phyloP scores from a whole-genome alignment of 1,140 invertebrate genomes.

The Zaprionus taronus region DNA sequence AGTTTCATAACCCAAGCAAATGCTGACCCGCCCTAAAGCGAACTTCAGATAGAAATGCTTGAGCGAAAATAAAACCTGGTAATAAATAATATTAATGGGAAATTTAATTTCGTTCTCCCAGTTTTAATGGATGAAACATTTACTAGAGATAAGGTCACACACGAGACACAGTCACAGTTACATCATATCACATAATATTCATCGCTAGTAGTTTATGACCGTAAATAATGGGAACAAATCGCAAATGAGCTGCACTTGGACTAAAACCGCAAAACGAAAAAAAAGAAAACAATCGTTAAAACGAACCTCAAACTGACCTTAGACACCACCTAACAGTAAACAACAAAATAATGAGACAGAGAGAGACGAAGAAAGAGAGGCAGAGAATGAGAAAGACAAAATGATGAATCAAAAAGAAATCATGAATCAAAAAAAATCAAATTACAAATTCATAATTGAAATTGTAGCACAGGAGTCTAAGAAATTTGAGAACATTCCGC shows the following conservation, averaged over 20 bases:
- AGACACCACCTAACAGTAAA: constrained; percentile 60
- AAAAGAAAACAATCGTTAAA: constrained; percentile 32
- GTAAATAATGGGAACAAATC: constrained; percentile 66
- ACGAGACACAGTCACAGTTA: constrained; percentile 2
- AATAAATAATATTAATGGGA: constrained; percentile 7
- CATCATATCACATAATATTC: constrained; percentile 31
- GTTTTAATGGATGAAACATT: background rate
- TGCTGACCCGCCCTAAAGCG: constrained; percentile 1
- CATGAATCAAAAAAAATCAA: background rate
- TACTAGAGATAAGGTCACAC: constrained; percentile 1
- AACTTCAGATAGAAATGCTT: background rate
- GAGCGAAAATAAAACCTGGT: background rate
- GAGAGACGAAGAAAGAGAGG: constrained; percentile 15
- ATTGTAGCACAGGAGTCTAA: background rate
- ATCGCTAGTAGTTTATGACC: constrained; percentile 59
- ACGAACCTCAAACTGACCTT: constrained; percentile 69
- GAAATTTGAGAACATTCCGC: background rate
- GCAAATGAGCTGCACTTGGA: constrained; percentile 41
- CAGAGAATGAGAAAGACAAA: background rate
- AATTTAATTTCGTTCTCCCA: constrained; percentile 1
- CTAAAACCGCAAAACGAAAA: constrained; percentile 19
- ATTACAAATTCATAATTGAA: background rate
- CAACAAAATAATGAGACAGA: constrained; percentile 35
- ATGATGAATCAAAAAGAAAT: background rate
- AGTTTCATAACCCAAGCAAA: constrained; percentile 10